Conservation (phyloP, 1,140 invertebrate species). For the Saxidomus purpurata region DNA sequence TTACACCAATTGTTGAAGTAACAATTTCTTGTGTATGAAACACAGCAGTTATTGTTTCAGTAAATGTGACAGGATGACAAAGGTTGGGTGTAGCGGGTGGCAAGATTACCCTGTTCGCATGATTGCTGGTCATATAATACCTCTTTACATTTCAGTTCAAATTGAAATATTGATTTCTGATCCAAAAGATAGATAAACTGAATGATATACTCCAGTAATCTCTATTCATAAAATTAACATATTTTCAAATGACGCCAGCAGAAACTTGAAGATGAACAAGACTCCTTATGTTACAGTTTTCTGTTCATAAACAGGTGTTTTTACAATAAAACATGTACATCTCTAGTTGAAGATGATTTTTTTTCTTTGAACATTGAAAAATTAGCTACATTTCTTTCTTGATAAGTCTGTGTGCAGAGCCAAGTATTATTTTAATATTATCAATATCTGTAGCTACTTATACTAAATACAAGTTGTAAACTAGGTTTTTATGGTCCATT, state of each 20-base stretch:
- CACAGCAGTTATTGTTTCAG: conserved; percentile 5
- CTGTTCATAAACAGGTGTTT: background rate
- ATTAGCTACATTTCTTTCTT: too few species aligned
- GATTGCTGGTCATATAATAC: background rate
- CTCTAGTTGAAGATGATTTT: too few species aligned
- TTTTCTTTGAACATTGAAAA: too few species aligned
- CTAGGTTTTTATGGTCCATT: background rate
- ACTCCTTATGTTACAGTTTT: background rate
- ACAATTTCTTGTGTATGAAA: too few species aligned
- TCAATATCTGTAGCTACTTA: too few species aligned
- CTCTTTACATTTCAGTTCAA: conserved; percentile 1
- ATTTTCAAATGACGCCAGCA: background rate
- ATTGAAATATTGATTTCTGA: conserved; percentile 44
- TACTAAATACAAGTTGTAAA: background rate
- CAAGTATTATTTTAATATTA: too few species aligned
- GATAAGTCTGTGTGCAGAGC: too few species aligned
- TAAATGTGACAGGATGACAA: conserved; percentile 1
- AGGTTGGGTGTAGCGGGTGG: background rate
- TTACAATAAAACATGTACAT: background rate
- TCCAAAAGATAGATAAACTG: conserved; percentile 14
- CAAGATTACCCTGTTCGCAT: conserved; percentile 1
- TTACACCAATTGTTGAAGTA: too few species aligned
- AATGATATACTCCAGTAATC: background rate
- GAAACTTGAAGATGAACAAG: background rate
- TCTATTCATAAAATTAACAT: conserved; percentile 1